Evolutionary conservation across 2,113 vertebrate species (phyloP), one percentile per base, ranked within the genome.

Genomic region (Callipepla californica): DNA sequence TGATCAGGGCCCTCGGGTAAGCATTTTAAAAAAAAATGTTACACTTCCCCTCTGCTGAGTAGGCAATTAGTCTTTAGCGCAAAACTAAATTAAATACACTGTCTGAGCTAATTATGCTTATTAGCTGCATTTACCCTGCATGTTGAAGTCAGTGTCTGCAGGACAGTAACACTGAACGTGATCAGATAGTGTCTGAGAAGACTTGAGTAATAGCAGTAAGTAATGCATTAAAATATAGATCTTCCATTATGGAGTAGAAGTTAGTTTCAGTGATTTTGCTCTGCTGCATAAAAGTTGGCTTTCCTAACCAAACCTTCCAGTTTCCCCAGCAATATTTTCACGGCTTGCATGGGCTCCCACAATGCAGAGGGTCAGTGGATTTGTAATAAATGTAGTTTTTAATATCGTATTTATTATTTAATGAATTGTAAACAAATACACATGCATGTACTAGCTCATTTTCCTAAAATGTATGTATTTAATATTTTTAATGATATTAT

Each of bases 1-100:
- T 91, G 99, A 99, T 97, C 99, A 99, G 97, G 99, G 99, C 96
- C 99, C 99, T 94, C 98, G 99, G 99, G 99, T 99, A 99, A 98
- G 99, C 97, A 97, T 96, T 96, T 97, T 97, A 96, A 97, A 94
- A 96, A 97, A 97, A 97, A 97, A 97, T 97, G 96, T 98, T 96
- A 69, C 92, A 87, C 88, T 95, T 90, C 94, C 96, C 86, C 96
- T 95, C 75, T 57, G 93, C 93, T 95, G 85, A 95, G 93, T 93
- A 96, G 94, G 95, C 96, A 97, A 95, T 96, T 93, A 87, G 85
- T 88, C 95, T 63, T 84, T 86, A 95, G 79, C 3, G 93, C 93
- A 91, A 89, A 94, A 94, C 78, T 95, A 96, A 97, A 97, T 85
- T 45, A 80, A 96, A 74, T 69, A 63, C 90, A 96, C 77, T 96